Base-by-base conservation (phyloP, 2,888 invertebrate genomes). In the Heterodera filipjevi region DNA sequence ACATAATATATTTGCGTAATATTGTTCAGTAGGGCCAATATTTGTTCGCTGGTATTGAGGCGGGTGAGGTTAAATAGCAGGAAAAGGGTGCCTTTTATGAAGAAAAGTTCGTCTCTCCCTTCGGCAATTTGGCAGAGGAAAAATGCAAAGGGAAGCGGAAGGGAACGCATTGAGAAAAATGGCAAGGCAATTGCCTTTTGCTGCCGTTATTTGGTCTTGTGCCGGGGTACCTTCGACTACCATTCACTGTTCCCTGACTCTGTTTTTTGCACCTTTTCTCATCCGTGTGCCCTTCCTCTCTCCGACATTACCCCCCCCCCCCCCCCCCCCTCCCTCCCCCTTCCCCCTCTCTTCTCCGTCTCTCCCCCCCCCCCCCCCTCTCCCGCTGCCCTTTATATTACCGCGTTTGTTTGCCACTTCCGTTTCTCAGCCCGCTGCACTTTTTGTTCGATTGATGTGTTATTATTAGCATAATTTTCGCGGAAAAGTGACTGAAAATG, bases 21-120 rank as follows among this genome's bases (percentile, higher is more conserved):
- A 59, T 59, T 59, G 59, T n/a, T 59, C 59, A 59, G 59, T 59
- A 6, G 19, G 59, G n/a, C 59, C 59, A n/a, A 59, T 27, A 59
- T 59, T 59, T 27, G 27, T 12, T 27, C 59, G n/a, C 5, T 27
- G 59, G 22, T 6, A 10, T 6, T 6, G 39, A 6, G 39, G 39
- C 39, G 39, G 39, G n/a, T n/a, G 27, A n/a, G 59, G n/a, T 8
- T 27, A 59, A 59, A 27, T 27, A 59, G 59, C 59, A 19, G 59
- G n/a, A 59, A 27, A 27, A 27, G 59, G 53, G 53, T 5, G 12
- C 27, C 19, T 53, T 59, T 59, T 59, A 59, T 59, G 27, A 59
- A 59, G 59, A 27, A 22, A 59, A 59, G 59, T 59, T 59, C 27
- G 27, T 59, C 59, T 59, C 59, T 49, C 6, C 59, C 59, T 8